These are phyloP conservation scores for Jacana jacana DNA, from an alignment of 2,113 vertebrate species.

Conservation along the genomic window DNA sequence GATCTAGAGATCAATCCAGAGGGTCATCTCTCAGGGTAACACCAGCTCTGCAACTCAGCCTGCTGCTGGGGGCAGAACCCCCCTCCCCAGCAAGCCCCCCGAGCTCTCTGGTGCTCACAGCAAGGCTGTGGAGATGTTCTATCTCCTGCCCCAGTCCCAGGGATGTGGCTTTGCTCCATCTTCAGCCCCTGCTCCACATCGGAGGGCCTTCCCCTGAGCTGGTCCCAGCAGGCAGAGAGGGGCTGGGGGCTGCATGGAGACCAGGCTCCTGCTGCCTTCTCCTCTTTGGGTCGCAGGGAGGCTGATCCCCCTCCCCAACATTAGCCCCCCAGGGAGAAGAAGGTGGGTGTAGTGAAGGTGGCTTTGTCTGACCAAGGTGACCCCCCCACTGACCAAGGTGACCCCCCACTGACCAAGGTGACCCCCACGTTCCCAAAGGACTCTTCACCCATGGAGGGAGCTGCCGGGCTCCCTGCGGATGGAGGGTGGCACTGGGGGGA, in stretches of 20 bases:
- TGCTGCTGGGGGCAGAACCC: not conserved
- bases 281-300: not conserved
- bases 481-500: no score
- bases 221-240: not conserved
- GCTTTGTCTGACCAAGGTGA: not conserved
- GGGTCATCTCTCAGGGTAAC: not conserved
- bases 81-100: no score
- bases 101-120: not conserved
- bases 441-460: not conserved
- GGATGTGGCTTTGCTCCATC: not conserved
- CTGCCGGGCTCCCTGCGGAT: not conserved
- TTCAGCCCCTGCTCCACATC: not conserved
- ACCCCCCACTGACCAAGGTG: no score
- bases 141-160: not conserved
- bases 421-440: not conserved
- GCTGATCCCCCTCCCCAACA: not conserved
- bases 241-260: not conserved
- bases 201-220: not conserved
- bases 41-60: not conserved
- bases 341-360: no score
- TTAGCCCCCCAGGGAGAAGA: not conserved
- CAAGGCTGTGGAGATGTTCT: rapidly evolving
- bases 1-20: not conserved
- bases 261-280: not conserved
- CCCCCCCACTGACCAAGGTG: not conserved